A percentile compares a stretch with the other conserved stretches of the same genome.
These are phyloP conservation scores for Cheilosia variabilis DNA, from an alignment of 2,888 invertebrate species.

Conservation along the genomic window DNA sequence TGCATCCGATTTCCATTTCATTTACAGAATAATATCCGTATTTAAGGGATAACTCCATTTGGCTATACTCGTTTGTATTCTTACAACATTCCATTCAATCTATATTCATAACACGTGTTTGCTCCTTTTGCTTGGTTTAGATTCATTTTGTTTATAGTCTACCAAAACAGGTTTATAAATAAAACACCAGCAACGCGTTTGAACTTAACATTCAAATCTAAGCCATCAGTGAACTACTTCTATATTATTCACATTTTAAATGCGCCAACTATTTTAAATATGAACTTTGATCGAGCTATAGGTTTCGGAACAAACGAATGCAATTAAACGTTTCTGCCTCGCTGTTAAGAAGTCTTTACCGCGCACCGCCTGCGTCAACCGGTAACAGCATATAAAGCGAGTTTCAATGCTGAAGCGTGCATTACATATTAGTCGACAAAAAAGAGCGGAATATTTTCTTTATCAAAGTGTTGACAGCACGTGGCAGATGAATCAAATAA, in stretches of 20 bases:
- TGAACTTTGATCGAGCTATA: conserved; percentile 22
- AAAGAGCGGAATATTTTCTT: background rate
- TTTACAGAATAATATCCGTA: too few relatives aligned
- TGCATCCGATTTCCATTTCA: too few relatives aligned
- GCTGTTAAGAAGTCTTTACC: background rate
- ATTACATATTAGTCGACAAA: background rate
- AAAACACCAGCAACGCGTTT: too few relatives aligned
- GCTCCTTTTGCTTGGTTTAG: too few relatives aligned
- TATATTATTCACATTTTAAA: conserved; percentile 15
- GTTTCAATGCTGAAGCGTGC: conserved; percentile 1
- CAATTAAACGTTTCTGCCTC: background rate
- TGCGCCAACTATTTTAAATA: background rate
- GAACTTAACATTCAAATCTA: background rate
- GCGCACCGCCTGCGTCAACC: background rate
- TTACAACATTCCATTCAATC: too few relatives aligned
- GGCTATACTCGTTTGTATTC: too few relatives aligned
- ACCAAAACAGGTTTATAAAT: too few relatives aligned
- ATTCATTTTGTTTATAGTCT: too few relatives aligned
- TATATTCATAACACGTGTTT: too few relatives aligned
- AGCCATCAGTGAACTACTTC: background rate
- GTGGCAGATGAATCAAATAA: conserved; percentile 10
- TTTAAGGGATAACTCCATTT: too few relatives aligned
- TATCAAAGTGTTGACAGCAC: conserved; percentile 38
- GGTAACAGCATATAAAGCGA: background rate
- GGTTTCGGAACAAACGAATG: background rate